Conservation (phyloP, 2,888 invertebrate species). For the Torymus texanus region DNA sequence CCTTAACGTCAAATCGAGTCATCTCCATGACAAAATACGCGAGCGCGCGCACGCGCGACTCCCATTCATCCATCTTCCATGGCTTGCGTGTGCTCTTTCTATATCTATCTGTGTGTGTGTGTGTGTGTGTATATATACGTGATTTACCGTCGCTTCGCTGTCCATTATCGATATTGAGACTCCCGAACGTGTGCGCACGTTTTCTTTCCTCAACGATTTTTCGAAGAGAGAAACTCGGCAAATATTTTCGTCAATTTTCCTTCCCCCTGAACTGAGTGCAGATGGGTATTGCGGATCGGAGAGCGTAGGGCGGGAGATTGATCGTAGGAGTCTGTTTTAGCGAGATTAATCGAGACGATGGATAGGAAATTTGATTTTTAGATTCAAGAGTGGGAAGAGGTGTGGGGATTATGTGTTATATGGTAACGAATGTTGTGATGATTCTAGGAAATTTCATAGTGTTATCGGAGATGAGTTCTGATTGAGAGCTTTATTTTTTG, state of each 20-base stretch:
- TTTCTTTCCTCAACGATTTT: background rate
- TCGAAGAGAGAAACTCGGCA: background rate
- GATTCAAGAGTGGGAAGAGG: background rate
- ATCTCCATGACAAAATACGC: slow-evolving; percentile 43
- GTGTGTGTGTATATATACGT: background rate
- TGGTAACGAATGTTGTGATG: background rate
- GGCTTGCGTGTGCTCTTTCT: too few species aligned
- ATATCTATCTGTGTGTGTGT: too few species aligned
- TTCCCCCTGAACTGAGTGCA: background rate
- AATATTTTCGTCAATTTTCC: slow-evolving; percentile 31
- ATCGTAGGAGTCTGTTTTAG: slow-evolving; percentile 21
- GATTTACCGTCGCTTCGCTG: slow-evolving; percentile 21
- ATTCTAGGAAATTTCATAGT: too few species aligned
- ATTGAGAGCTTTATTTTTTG: too few species aligned
- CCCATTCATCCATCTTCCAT: slow-evolving; percentile 37
- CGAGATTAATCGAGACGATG: slow-evolving; percentile 7
- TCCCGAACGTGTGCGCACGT: background rate
- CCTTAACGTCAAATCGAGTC: slow-evolving; percentile 50
- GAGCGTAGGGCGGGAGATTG: background rate
- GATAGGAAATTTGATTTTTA: slow-evolving; percentile 7
- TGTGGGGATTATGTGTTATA: background rate
- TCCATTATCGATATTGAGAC: slow-evolving; percentile 49
- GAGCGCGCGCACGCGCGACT: too few species aligned
- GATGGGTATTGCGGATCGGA: too few species aligned
- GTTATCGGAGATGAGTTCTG: too few species aligned